Conservation (phyloP, 2,797 vertebrate genomes). For the Syngnathus rostellatus region DNA sequence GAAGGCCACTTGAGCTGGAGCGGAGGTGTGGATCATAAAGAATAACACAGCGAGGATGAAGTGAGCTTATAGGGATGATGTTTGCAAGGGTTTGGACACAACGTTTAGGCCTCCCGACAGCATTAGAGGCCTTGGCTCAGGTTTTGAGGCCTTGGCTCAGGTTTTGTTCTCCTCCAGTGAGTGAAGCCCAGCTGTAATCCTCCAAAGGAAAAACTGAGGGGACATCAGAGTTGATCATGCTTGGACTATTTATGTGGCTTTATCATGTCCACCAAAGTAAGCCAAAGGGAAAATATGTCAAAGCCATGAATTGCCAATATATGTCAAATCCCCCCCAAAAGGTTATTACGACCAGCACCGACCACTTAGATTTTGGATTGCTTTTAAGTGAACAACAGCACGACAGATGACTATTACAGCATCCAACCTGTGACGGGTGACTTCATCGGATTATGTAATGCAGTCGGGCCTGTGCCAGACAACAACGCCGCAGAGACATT, state of each 20-base stretch:
- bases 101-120: conserved; percentile 56
- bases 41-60: conserved; percentile 60
- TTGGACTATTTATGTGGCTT: conserved; percentile 4
- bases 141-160: conserved; percentile 29
- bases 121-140: conserved; percentile 44
- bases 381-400: conserved; percentile 17
- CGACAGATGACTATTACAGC: conserved; percentile 29
- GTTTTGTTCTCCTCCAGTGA: conserved; percentile 17
- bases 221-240: conserved; percentile 28
- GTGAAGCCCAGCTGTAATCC: conserved; percentile 16
- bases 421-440: conserved; percentile 38
- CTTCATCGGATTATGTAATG: conserved; percentile 59
- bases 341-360: not conserved
- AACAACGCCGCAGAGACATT: conserved; percentile 38
- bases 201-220: conserved; percentile 22
- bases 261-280: conserved; percentile 3
- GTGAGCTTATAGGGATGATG: conserved; percentile 51
- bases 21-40: conserved; percentile 57
- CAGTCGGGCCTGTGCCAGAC: conserved; percentile 35
- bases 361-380: not conserved
- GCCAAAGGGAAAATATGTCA: conserved; percentile 10
- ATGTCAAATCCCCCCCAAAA: not conserved
- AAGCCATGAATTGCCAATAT: not conserved
- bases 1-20: conserved; percentile 47
- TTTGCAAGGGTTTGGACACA: conserved; percentile 52